phyloP scores from a whole-genome alignment of 23 tunicate species.

The Styela plicata region DNA sequence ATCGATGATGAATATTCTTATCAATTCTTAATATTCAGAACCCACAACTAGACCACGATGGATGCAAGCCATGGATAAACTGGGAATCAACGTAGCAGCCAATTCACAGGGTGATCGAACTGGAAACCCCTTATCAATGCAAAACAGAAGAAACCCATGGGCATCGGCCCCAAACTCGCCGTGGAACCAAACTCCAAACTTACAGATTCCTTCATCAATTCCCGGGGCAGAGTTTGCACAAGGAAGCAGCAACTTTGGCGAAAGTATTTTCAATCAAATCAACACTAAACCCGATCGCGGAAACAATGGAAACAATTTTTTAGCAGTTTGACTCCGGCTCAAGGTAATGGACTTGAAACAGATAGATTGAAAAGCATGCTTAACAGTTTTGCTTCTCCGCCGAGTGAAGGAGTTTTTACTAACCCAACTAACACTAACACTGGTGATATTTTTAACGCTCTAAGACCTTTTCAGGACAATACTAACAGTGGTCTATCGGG shows the following conservation, averaged over 20 bases:
- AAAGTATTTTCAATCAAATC: neutral
- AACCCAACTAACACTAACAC: neutral
- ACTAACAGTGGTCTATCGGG: neutral
- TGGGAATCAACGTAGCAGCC: neutral
- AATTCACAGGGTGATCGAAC: neutral
- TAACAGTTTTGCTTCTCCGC: neutral
- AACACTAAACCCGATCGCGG: neutral
- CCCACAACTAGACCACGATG: neutral
- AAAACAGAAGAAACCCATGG: neutral
- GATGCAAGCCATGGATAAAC: neutral
- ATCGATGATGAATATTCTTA: no score
- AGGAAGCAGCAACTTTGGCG: neutral
- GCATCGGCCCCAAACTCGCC: neutral
- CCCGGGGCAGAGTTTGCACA: neutral
- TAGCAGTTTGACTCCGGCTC: neutral
- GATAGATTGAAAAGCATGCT: neutral
- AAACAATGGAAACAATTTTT: neutral
- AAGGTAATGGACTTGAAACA: neutral
- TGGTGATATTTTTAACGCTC: neutral
- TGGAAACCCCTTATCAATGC: neutral
- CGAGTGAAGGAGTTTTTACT: neutral
- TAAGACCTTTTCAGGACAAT: neutral
- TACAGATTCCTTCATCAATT: neutral
- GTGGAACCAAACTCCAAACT: neutral
- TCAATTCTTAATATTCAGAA: neutral